phyloP scores from a whole-genome alignment of 1,140 invertebrate species.

The Euwallacea fornicatus region DNA sequence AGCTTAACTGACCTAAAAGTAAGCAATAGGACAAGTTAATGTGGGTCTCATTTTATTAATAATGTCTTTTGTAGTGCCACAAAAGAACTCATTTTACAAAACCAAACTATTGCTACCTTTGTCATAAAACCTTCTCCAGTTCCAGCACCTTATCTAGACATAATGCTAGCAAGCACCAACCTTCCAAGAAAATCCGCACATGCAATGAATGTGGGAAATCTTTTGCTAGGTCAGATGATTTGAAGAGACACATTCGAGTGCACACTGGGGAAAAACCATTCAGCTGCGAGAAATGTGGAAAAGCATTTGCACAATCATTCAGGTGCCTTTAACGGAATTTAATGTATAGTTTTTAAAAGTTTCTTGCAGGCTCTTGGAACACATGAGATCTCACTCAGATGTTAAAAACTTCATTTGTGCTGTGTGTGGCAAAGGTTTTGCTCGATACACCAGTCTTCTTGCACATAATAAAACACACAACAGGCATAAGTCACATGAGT shows the following conservation, averaged over 20 bases:
- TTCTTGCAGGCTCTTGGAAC: constrained; percentile 58
- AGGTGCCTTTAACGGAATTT: no score
- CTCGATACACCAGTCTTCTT: constrained; percentile 50
- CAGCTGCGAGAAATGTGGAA: constrained; percentile 61
- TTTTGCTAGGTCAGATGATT: constrained; percentile 54
- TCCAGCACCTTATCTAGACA: constrained; percentile 55
- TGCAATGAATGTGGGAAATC: constrained; percentile 62
- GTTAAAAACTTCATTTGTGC: constrained; percentile 64
- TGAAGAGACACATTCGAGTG: constrained; percentile 58
- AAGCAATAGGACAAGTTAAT: constrained; percentile 10
- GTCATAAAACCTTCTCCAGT: constrained; percentile 56
- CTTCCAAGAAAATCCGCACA: constrained; percentile 60
- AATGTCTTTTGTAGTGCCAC: constrained; percentile 17
- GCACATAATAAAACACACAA: constrained; percentile 54
- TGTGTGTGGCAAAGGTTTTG: constrained; percentile 58
- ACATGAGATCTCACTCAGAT: constrained; percentile 64
- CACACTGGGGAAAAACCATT: constrained; percentile 63
- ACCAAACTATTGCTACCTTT: constrained; percentile 52
- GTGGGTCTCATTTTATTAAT: constrained; percentile 3
- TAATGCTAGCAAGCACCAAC: constrained; percentile 44
- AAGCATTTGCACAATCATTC: constrained; percentile 50
- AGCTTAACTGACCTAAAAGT: constrained; percentile 27
- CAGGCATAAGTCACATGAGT: constrained; percentile 49
- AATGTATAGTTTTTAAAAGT: constrained; percentile 1
- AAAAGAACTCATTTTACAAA: constrained; percentile 12